Evolutionary conservation across 2,797 vertebrate species (phyloP), one percentile per base, ranked within the genome.

Genomic region (Melanotaenia nigrans): DNA sequence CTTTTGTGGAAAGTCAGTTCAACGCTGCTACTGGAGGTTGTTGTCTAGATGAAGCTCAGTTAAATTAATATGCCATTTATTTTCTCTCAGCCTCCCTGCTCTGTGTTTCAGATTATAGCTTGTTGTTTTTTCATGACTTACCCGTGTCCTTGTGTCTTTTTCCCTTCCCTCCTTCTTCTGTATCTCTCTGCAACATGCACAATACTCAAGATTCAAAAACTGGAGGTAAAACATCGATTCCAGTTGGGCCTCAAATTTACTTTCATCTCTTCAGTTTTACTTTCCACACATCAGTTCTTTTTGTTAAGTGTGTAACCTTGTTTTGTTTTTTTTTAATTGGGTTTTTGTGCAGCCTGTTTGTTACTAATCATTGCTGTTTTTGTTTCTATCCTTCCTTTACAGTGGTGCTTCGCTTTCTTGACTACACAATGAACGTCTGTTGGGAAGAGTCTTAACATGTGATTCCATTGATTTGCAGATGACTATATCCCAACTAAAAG

Each of bases 401-500:
- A 14, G 64, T 79, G n/a, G 0, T 53, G 45, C 59, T 62, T 77
- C 68, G 38, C 5, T 62, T 78, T 56, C 61, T 28, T 78, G 32
- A 61, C 30, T 74, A 8, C 47, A 35, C 30, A 4, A 13, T 35
- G 18, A 57, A 28, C 24, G 14, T 32, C 12, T 59, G 68, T 77
- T 36, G 30, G 22, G 51, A 24, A 42, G 25, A 66, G 3, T 33
- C 24, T 57, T 47, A 42, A 76, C 11, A 4, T 71, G 32, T 54
- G 1, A 18, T 4, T 73, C 53, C 84, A 5, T 65, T 75, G 22
- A 55, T 3, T 75, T 80, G 60, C 85, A 99, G 98, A 90, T 89
- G 71, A 97, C 95, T 30, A 94, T 99, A 87, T 93, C 87, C 40
- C 96, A 98, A 18, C 90, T 99, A 71, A 97, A 90, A 89, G 94